phyloP scores from a whole-genome alignment of 2,113 vertebrate species.

The Urocitellus parryii region DNA sequence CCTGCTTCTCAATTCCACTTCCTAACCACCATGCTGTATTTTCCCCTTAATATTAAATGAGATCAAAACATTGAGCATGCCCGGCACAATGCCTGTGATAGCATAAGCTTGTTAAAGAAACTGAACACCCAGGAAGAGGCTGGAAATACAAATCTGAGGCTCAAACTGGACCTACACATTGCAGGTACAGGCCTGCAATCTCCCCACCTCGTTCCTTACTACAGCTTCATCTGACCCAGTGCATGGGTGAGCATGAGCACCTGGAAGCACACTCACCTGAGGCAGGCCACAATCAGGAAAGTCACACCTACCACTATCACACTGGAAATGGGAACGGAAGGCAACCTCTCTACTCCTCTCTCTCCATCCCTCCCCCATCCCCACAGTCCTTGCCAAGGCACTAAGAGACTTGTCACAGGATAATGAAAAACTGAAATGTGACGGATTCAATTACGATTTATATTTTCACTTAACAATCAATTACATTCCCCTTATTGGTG shows the following conservation, averaged over 20 bases:
- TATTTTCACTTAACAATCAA: constrained; percentile 83
- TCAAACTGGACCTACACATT: no score
- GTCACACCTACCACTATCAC: no score
- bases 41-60: not conserved
- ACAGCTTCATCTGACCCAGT: not conserved
- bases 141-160: not conserved
- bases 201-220: not conserved
- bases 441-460: constrained; percentile 79
- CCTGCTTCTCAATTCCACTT: not conserved
- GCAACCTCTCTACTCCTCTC: not conserved
- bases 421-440: constrained; percentile 79
- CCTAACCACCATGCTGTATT: not conserved
- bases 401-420: constrained; percentile 75
- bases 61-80: not conserved
- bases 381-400: constrained; percentile 31
- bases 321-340: not conserved
- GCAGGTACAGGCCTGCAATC: not conserved
- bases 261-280: rapidly evolving
- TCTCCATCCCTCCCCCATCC: not conserved
- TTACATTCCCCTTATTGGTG: constrained; percentile 75
- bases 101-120: not conserved
- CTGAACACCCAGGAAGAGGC: not conserved
- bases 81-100: not conserved
- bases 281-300: not conserved
- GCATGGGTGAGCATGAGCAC: not conserved